Conservation (phyloP, 2,797 vertebrate species). For the Melopsittacus undulatus region DNA sequence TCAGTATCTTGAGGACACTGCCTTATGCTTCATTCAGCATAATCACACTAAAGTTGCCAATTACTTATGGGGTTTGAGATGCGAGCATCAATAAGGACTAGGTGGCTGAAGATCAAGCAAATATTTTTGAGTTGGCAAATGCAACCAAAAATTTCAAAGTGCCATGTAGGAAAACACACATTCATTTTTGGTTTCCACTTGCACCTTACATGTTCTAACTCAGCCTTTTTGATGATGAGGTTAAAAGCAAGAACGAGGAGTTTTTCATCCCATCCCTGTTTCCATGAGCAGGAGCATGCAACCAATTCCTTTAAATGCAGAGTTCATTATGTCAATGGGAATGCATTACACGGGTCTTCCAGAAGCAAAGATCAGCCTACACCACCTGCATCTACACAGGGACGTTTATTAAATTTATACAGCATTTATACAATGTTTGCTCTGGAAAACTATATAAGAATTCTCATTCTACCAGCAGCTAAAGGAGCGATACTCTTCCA, state of each 20-base stretch:
- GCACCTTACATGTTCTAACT: neutral
- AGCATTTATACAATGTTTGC: neutral
- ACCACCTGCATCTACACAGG: neutral
- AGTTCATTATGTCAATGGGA: neutral
- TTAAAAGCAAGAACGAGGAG: neutral
- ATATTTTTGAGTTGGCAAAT: neutral
- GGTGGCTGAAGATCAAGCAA: neutral
- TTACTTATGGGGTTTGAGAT: neutral
- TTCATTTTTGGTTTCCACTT: neutral
- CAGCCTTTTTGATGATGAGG: neutral
- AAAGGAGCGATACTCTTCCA: neutral
- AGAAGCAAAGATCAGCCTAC: neutral
- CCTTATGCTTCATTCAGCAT: neutral
- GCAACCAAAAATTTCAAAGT: neutral
- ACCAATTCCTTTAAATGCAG: neutral
- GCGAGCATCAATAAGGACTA: neutral
- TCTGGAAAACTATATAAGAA: neutral
- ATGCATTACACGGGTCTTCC: neutral
- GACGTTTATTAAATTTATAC: neutral
- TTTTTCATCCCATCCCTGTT: neutral
- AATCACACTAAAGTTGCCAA: neutral
- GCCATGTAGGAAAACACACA: accelerated
- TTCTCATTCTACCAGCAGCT: neutral
- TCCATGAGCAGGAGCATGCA: neutral
- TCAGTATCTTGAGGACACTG: neutral